Base-by-base conservation (phyloP, 2,113 vertebrate species). In the Pollimyrus isidori region DNA sequence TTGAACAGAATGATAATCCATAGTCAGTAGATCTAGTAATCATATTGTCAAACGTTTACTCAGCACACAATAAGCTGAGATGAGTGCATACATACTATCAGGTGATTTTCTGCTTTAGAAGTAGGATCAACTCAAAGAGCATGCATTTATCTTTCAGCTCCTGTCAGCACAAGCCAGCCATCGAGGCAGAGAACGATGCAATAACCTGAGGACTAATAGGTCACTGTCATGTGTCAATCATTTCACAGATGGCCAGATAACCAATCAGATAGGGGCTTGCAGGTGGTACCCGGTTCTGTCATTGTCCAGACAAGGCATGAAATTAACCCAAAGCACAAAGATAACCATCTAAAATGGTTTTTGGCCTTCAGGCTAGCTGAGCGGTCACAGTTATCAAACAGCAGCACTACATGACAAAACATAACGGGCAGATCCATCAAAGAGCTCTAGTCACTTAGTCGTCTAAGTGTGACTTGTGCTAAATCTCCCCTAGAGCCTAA, bases 141-240 rank as follows among this genome's bases (percentile, higher is more conserved):
- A 92, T 91, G 93, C 92, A 93, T 94, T 93, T 87, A 58, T 93
- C 92, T 93, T 91, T 91, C 87, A 26, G 26, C 53, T 62, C 1
- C 52, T 82, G 49, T 65, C 56, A 69, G 76, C 39, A 19, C 35
- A 80, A 89, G 73, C 23, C 49, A 42, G 23, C 26, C 53, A 3
- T 39, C 39, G 53, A 87, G 52, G 42, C 23, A 17, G 17, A 46
- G 58, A 90, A 91, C 89, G 92, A 95, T 94, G 92, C 92, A 95
- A 95, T 95, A 94, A 91, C 88, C 92, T 91, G 92, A 93, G 94
- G 94, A 92, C 92, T 94, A 92, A 93, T 89, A 86, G 94, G 94
- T 95, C 94, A 94, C 95, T 95, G 95, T 95, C 95, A 95, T 93
- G 94, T 95, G 95, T 95, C 95, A 95, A 92, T 95, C 95, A 95